Evolutionary conservation across 1,140 invertebrate species (phyloP), one percentile per base, ranked within the genome.

Genomic region (Magallana ariakensis): DNA sequence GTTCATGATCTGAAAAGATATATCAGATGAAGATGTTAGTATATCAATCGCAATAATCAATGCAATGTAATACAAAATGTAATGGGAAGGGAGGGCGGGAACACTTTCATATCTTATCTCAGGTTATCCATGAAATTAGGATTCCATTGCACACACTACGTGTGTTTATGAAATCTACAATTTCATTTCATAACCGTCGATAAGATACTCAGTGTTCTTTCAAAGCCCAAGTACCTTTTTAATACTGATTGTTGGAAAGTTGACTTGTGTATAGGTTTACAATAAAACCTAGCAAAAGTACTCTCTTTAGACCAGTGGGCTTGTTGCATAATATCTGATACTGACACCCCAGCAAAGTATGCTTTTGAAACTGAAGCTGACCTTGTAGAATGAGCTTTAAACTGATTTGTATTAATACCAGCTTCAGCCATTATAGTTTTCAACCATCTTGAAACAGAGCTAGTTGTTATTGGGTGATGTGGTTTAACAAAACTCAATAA

Each of bases 401-500:
- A 66, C 19, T 33, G n/a, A n/a, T 84, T 19, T n/a, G 22, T 46
- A 54, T 66, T 33, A 33, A 33, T 33, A 3, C 33, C 33, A 66
- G n/a, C 60, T 62, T 70, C 58, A 70, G 53, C 19, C 66, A 70
- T 62, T 53, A 62, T 84, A 11, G 53, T 60, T 70, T 84, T 70
- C 53, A 70, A 70, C 83, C 83, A 84, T 54, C 60, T 62, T 3
- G 26, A 53, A 62, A 84, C 56, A 66, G 83, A 53, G n/a, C 58
- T 66, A 70, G 60, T 55, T 70, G 60, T 54, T 6, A 84, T 33
- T 70, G 83, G 19, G 9, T 70, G 58, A 57, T 84, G 83, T 53
- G 83, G 83, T 70, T 84, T 84, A 54, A 84, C 84, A 53, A 46
- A 33, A 54, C 84, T 75, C 19, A 84, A 22, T 53, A 70, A 53